Base-by-base conservation (phyloP, 2,113 vertebrate species). In the Anser brachyrhynchus region DNA sequence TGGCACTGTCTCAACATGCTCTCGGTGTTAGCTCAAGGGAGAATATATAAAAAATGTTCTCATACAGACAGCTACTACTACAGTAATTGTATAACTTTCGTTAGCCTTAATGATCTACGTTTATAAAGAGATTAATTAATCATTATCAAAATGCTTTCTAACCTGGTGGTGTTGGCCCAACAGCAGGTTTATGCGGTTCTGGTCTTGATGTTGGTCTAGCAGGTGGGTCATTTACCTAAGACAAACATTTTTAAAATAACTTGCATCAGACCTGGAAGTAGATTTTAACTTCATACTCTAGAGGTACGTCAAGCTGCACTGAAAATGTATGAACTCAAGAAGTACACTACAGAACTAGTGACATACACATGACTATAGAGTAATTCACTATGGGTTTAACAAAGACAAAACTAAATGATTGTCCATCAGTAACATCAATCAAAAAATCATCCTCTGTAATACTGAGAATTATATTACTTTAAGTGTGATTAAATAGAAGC, bases 181-280 rank as follows among this genome's bases (percentile, higher is more conserved):
- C 78, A 64, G 90, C 13, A 0, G 92, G 67, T 13, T 67, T 95
- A 59, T 91, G 92, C 55, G 92, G 92, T 25, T 94, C 95, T 23
- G 97, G 96, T 93, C 97, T 97, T 0, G 69, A 75, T 4, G 64
- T 69, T 31, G 96, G 94, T 84, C 96, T 97, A 61, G 95, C 75
- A 87, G 97, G 95, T 66, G 93, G 75, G 17, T 97, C 97, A 84
- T 89, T 97, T 69, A 93, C 91, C 98, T 98, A 80, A 41, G 93
- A 84, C 4, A 95, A 6, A 95, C 9, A 5, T 54, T 37, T 73
- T 65, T 65, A 8, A 19, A 35, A 54, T 58, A 87, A 5, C 2
- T 37, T 65, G 9, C 13, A 76, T 81, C 15, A 69, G 5, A 62
- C 25, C 23, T 75, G 29, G 31, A 84, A 29, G 6, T 10, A 71